Base-by-base conservation (phyloP, 2,113 vertebrate species). In the Regulus satrapa region DNA sequence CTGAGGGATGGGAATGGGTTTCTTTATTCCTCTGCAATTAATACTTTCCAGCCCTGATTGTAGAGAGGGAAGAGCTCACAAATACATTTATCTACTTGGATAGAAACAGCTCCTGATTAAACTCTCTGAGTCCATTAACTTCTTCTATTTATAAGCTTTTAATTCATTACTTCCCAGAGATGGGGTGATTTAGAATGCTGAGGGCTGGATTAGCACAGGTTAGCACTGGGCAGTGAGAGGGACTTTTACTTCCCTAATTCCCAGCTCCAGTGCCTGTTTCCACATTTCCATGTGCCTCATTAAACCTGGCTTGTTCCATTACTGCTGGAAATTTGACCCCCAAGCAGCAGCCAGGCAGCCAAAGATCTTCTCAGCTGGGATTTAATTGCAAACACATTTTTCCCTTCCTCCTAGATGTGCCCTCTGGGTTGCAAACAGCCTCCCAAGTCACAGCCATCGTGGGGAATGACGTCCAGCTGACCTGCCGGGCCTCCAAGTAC, bases 401-500 rank as follows among this genome's bases (percentile, higher is more conserved):
- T 78, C 34, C 73, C n/a, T 95, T 81, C 61, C 75, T 91, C 48
- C 49, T 56, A 99, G 99, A 99, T 77, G 96, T 98, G 38, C 41
- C 90, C 0, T 97, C 97, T 3, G 95, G 96, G 41, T 48, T 99
- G 48, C 95, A 97, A 46, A 97, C 98, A 6, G 71, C 97, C 14
- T 89, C 98, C 10, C 95, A 32, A 32, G 81, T 96, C 34, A 96
- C 66, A 2, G 97, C 97, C 45, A 97, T 98, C 8, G 98, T 98
- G 64, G 98, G 98, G 12, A 97, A 96, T 1, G 77, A 99, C 0
- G 67, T 98, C 29, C 97, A 10, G 12, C 92, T 99, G 85, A 98
- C 96, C 61, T 99, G 99, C 95, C 84, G 94, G 25, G 98, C 98
- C 19, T 97, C 98, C 55, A 98, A 96, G 73, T 99, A 98, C 96